Percentiles rank a stretch among this genome's conserved stretches.
These are phyloP conservation scores for Trachelus tabidus DNA, from an alignment of 2,888 invertebrate genomes.

Conservation along the genomic window DNA sequence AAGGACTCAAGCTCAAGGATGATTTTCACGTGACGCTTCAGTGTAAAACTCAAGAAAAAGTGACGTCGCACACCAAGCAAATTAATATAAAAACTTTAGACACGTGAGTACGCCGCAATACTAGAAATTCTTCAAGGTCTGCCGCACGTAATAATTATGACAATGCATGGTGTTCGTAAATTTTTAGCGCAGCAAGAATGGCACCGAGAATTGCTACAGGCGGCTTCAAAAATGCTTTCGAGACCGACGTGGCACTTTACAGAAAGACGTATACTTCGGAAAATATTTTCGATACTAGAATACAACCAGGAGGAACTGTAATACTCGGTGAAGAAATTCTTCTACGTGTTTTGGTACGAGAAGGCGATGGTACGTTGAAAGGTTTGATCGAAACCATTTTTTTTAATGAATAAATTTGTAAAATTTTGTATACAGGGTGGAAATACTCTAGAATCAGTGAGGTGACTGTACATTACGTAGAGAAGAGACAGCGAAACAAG, in stretches of 20 bases:
- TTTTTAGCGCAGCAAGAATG: constrained; percentile 46
- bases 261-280: constrained; percentile 65
- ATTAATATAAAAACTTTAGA: constrained; percentile 56
- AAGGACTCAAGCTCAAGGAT: constrained; percentile 68
- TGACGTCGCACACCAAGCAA: constrained; percentile 67
- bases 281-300: constrained; percentile 66
- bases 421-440: constrained; percentile 63
- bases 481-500: constrained; percentile 38
- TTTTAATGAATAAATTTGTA: neutral
- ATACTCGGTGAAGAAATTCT: constrained; percentile 71
- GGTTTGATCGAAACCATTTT: neutral
- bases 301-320: constrained; percentile 69
- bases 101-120: constrained; percentile 37
- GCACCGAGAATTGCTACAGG: constrained; percentile 67
- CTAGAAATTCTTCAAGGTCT: neutral
- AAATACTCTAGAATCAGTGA: constrained; percentile 70
- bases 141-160: neutral
- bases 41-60: constrained; percentile 69
- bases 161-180: neutral
- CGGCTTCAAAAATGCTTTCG: constrained; percentile 69
- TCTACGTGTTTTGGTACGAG: constrained; percentile 68
- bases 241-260: constrained; percentile 68
- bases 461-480: constrained; percentile 61
- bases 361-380: constrained; percentile 68
- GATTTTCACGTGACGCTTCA: constrained; percentile 69